Base-by-base conservation (phyloP, 2,113 vertebrate genomes). In the Oncorhynchus tshawytscha region DNA sequence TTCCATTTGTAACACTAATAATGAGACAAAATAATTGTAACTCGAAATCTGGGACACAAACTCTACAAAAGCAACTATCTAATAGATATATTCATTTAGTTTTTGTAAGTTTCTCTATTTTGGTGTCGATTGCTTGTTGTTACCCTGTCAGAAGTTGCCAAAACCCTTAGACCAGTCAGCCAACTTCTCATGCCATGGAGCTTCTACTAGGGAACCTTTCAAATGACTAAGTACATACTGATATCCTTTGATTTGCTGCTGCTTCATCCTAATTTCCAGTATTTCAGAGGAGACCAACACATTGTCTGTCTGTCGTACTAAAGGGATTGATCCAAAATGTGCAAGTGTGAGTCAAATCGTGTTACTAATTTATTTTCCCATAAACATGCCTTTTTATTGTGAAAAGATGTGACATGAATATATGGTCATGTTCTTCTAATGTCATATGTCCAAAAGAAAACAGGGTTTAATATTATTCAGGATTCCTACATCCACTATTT, bases 1-100 rank as follows among this genome's bases (percentile, higher is more conserved):
- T 87, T 91, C 87, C 86, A 76, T 74, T 83, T 85, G 54, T 82
- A 83, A 48, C 39, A 18, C 77, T 67, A 22, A 82, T 60, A 74
- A 70, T 77, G 18, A 15, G 34, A 73, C 20, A 3, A 72, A 20
- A 34, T 59, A 60, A 72, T 48, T 65, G 59, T 65, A 25, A 2
- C 39, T 45, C 2, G 9, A 11, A 25, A 48, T 73, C 59, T 48
- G 31, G 60, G 31, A 48, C 72, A 62, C 70, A 60, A 71, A 68
- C 70, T 67, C 77, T 29, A 51, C 64, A 48, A 78, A 77, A 82
- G 75, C 68, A 59, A 31, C 24, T 24, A 60, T 77, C 70, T 16
- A 15, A 80, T 73, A 84, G 67, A 68, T 39, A 48, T 66, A 18
- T 20, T 74, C 45, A 1, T 70, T 45, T 45, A 12, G 8, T 54